Percentiles rank a stretch among this genome's conserved stretches.
Conservation (phyloP, 2,888 invertebrate species). For the Camptogramma bilineatum region DNA sequence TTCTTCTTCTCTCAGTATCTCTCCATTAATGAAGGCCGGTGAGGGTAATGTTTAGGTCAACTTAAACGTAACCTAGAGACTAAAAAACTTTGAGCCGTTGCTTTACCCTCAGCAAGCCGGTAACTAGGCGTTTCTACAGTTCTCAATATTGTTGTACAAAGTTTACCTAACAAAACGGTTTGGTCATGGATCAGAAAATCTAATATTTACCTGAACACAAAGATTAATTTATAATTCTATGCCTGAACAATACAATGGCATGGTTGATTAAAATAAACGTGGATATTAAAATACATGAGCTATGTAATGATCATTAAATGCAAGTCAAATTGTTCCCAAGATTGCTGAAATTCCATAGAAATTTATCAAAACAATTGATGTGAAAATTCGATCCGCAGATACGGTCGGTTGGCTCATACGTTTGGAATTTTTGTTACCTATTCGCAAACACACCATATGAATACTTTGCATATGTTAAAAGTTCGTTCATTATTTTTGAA, state of each 20-base stretch:
- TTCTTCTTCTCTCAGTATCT: too few species aligned
- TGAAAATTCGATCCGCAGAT: constrained; percentile 29
- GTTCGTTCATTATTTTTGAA: background rate
- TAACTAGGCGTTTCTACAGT: background rate
- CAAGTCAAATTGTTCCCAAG: constrained; percentile 3
- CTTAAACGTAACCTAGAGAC: too few species aligned
- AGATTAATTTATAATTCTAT: too few species aligned
- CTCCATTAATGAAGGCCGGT: too few species aligned
- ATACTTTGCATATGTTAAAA: background rate
- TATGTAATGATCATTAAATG: constrained; percentile 8
- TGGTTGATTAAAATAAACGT: background rate
- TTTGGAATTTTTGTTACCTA: constrained; percentile 33
- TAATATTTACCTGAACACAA: too few species aligned
- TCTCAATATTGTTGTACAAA: background rate
- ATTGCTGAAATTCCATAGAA: constrained; percentile 16
- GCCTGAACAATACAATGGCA: background rate
- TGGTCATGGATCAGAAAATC: constrained; percentile 4
- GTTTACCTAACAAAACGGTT: background rate
- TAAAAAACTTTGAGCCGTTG: too few species aligned
- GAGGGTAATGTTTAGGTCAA: too few species aligned
- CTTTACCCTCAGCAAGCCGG: background rate
- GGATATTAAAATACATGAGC: background rate
- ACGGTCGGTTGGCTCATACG: constrained; percentile 30
- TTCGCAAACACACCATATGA: constrained; percentile 4
- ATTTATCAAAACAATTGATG: constrained; percentile 24